Base-by-base conservation (phyloP, 2,797 vertebrate genomes). In the Catharus ustulatus region DNA sequence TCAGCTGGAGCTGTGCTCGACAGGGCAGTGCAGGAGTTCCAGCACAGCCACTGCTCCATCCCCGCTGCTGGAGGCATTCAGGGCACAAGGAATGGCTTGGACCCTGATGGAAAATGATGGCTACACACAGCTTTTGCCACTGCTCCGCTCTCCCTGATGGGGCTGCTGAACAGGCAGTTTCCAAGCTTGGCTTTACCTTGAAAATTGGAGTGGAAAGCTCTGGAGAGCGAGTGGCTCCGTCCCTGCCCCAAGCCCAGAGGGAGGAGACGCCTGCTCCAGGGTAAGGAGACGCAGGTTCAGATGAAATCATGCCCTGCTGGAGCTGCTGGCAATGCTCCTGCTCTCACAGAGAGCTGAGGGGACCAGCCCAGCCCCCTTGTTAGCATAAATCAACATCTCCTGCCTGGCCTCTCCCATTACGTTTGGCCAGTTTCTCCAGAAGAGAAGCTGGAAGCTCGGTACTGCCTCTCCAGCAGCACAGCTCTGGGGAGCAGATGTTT, bases 181-280 rank as follows among this genome's bases (percentile, higher is more conserved):
- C 34, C n/a, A 29, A 15, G 43, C n/a, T 54, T 30, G 43, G 72
- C 10, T 0, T 20, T 22, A 6, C 11, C 5, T 42, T 13, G n/a
- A 18, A 48, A 34, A 11, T 0, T 0, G 8, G 20, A 57, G 34
- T 24, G 54, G 64, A 29, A 64, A 22, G 21, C 32, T 88, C 34
- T 72, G 58, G 30, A 57, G 42, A n/a, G 45, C 7, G 6, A 62
- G 19, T 0, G 1, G 67, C 34, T 68, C 52, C 2, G 2, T n/a
- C 12, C 30, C 42, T 15, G 11, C 64, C 45, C 49, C 30, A 8
- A 29, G 29, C 29, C 49, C 6, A 1, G 1, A 0, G 57, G 48
- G 57, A 62, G 32, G 32, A 61, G 45, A 4, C 0, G 2, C 9
- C 62, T 5, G 73, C 46, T 52, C 29, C n/a, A 2, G n/a, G 3